Conservation (phyloP, 1,140 invertebrate species). For the Apolygus lucorum region DNA sequence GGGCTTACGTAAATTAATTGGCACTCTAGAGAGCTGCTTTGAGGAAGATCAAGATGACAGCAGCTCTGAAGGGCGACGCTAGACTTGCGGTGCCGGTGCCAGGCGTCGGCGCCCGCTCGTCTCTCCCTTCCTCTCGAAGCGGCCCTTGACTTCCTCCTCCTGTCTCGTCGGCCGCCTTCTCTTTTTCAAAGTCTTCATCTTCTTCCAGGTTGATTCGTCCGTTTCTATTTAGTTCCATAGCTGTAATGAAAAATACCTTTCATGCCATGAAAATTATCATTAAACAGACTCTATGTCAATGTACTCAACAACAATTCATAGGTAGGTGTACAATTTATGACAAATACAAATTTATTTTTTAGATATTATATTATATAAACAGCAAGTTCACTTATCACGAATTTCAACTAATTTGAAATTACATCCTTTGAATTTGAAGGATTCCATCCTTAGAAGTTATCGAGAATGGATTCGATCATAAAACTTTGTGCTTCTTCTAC, state of each 20-base stretch:
- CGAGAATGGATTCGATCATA: no score
- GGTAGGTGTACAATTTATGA: not conserved
- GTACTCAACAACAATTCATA: not conserved
- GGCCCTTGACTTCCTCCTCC: constrained; percentile 11
- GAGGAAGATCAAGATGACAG: not conserved
- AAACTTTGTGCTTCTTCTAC: no score
- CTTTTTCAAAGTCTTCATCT: constrained; percentile 8
- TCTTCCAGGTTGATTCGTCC: constrained; percentile 7
- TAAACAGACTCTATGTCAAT: not conserved
- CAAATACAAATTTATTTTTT: no score
- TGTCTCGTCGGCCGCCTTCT: constrained; percentile 1
- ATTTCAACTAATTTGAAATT: no score
- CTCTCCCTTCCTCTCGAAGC: constrained; percentile 14
- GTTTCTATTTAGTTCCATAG: constrained; percentile 1
- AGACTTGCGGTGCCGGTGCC: not conserved
- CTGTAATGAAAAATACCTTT: no score
- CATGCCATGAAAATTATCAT: constrained; percentile 1
- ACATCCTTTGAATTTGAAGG: no score
- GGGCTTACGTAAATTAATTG: no score
- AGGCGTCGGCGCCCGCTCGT: not conserved
- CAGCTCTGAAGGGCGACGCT: not conserved
- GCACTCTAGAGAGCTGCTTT: not conserved
- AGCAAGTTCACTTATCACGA: no score
- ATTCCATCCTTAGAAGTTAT: no score
- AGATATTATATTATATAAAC: no score